Conservation (phyloP, 2,797 vertebrate species). For the Platalea minor region DNA sequence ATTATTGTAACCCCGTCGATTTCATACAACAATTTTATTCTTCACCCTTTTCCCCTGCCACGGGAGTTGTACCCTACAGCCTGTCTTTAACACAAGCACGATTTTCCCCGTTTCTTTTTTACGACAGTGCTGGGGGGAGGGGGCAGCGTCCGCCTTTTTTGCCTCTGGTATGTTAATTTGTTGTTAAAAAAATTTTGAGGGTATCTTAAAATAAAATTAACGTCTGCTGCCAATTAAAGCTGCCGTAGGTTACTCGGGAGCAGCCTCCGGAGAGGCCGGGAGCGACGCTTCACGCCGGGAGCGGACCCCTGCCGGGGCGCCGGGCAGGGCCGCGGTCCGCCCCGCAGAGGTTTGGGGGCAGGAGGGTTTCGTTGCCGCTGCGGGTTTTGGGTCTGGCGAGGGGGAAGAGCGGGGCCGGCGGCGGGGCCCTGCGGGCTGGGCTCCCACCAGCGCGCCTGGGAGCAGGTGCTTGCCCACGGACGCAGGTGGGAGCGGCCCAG, state of each 20-base stretch:
- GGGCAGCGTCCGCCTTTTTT: not conserved
- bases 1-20: not conserved
- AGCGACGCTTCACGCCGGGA: not conserved
- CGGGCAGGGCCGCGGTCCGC: not conserved
- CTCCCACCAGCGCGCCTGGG: not conserved
- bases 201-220: conserved; percentile 4
- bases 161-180: not conserved
- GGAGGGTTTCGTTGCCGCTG: not conserved
- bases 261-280: not conserved
- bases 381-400: not conserved
- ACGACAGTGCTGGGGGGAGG: not conserved
- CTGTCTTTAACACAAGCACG: not conserved
- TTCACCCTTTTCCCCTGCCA: not conserved
- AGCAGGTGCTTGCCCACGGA: conserved; percentile 25
- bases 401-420: not conserved
- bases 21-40: not conserved
- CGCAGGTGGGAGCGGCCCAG: not conserved
- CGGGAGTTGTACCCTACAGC: not conserved
- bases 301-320: not conserved
- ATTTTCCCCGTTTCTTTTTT: not conserved
- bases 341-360: not conserved
- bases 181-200: not conserved
- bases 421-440: not conserved
- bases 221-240: not conserved
- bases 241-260: not conserved